These are phyloP conservation scores for Mythimna ferrago DNA, from an alignment of 2,888 invertebrate genomes.

Conservation along the genomic window DNA sequence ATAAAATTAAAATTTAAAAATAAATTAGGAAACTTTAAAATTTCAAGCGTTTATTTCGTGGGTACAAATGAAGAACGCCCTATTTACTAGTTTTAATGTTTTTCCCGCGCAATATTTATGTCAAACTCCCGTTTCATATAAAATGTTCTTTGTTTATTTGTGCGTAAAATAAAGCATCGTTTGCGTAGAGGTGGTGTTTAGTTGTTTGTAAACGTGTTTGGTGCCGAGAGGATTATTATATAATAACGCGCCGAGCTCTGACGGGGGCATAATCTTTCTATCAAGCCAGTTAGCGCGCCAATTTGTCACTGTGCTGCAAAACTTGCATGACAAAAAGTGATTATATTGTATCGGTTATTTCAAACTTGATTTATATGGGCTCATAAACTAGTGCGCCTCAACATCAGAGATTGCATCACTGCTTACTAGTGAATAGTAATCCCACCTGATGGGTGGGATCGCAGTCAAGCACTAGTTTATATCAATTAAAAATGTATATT, in stretches of 20 bases:
- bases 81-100: neutral
- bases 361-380: constrained; percentile 6
- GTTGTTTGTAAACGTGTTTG: constrained; percentile 2
- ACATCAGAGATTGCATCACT: too few species aligned
- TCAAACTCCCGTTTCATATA: constrained; percentile 8
- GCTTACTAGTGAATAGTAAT: too few species aligned
- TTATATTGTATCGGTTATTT: constrained; percentile 24
- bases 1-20: too few species aligned
- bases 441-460: too few species aligned
- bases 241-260: constrained; percentile 26
- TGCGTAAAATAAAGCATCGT: constrained; percentile 20
- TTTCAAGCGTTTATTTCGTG: too few species aligned
- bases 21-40: too few species aligned
- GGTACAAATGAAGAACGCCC: too few species aligned
- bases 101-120: neutral
- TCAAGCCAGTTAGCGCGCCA: constrained; percentile 52
- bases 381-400: too few species aligned
- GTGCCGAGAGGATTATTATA: constrained; percentile 31
- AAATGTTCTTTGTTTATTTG: neutral
- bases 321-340: constrained; percentile 31
- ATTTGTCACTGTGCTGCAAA: constrained; percentile 53
- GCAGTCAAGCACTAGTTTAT: too few species aligned
- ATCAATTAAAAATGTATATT: neutral
- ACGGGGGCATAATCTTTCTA: constrained; percentile 50
- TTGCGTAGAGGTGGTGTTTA: constrained; percentile 4